Percentiles rank a stretch among this genome's conserved stretches.
Evolutionary conservation across 2,797 vertebrate species (phyloP).

Genomic region (Emydoidea blandingii): DNA sequence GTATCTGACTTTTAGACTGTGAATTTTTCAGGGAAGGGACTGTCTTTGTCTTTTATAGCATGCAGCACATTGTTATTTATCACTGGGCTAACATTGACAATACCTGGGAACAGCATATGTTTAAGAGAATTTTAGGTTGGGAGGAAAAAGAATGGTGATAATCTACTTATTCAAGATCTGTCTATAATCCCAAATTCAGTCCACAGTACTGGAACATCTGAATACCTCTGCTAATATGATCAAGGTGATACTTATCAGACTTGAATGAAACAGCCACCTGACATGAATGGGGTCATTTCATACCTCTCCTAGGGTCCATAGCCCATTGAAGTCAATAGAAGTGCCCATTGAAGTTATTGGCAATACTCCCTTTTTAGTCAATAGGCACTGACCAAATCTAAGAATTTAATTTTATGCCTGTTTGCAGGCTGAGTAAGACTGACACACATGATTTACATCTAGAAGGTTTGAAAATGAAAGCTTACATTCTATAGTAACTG

Average conservation of each 20-base stretch:
- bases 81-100: too few species aligned
- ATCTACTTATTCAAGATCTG: neutral
- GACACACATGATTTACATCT: neutral
- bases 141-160: neutral
- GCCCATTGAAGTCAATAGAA: neutral
- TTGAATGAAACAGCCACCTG: neutral
- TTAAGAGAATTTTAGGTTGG: neutral
- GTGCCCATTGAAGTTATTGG: neutral
- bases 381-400: neutral
- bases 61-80: neutral
- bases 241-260: neutral
- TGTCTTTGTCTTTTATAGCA: neutral
- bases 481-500: neutral
- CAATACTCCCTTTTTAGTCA: neutral
- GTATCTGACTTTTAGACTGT: neutral
- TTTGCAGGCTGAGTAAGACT: neutral
- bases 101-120: neutral
- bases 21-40: neutral
- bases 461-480: neutral
- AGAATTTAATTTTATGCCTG: neutral
- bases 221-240: neutral
- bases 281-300: neutral
- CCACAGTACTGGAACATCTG: neutral
- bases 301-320: neutral
- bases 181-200: neutral